Base-by-base conservation (phyloP, 2,797 vertebrate genomes). In the Tiaroga cobitis region DNA sequence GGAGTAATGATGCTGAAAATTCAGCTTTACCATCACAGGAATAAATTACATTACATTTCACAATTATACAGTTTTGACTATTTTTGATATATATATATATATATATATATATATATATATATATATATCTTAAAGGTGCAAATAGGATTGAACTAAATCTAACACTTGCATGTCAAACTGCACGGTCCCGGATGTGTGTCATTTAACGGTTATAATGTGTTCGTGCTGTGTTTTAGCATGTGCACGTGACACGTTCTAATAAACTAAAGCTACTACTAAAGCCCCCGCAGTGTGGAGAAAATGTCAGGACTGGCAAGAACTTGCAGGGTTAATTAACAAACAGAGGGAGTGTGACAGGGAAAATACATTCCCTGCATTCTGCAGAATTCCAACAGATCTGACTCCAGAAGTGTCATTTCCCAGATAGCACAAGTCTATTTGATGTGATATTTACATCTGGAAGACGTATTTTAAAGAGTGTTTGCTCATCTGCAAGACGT, bases 271-370 rank as follows among this genome's bases (percentile, higher is more conserved):
- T n/a, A n/a, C 26, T 34, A 26, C n/a, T 67, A 80, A 80, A 80
- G 63, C 11, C 63, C 43, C 63, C 18, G 43, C 29, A 68, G 79
- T 51, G 43, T 37, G 63, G 63, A 80, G 43, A 34, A 80, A 80
- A 80, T 80, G 29, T 43, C 63, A 34, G 18, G 43, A 80, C 79
- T 80, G 79, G 79, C 79, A 80, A 80, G 63, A 34, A 37, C 79
- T 68, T 80, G 79, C 79, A 51, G 43, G 21, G 13, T 4, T 18
- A 51, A 51, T 67, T 0, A 68, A 51, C 63, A 67, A 80, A 80
- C 63, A 80, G 73, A 2, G 46, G 11, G 37, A 43, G 37, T 32
- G 29, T 49, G 19, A 80, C 41, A 68, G 18, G 29, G 8, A 68
- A 80, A 80, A 68, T 49, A 80, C 61, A 41, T 67, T 80, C 6